phyloP scores from a whole-genome alignment of 2,113 vertebrate genomes.

The Petrocephalus zakoni region DNA sequence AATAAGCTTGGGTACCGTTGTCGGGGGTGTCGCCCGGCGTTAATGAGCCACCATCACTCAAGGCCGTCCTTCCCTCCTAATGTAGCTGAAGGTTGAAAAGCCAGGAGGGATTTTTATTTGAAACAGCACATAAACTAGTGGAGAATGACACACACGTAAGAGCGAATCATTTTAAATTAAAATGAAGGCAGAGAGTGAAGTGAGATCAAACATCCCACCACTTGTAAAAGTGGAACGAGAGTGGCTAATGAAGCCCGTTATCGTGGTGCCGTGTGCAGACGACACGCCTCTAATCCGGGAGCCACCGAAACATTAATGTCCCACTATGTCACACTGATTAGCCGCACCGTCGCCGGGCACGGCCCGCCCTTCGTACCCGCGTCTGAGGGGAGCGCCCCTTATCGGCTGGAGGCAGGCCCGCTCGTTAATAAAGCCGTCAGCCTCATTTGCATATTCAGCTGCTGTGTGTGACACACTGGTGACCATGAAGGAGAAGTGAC shows the following conservation, averaged over 20 bases:
- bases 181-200: neutral
- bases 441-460: slow-evolving; percentile 42
- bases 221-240: slow-evolving; percentile 38
- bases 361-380: slow-evolving; percentile 14
- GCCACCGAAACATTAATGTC: slow-evolving; percentile 29
- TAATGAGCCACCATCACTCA: neutral
- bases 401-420: slow-evolving; percentile 55
- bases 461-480: slow-evolving; percentile 31
- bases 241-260: slow-evolving; percentile 40
- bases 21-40: neutral
- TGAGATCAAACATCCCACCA: slow-evolving; percentile 22
- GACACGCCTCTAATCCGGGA: slow-evolving; percentile 45
- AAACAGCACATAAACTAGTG: neutral
- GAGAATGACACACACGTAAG: neutral
- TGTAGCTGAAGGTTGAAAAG: neutral
- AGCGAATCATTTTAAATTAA: neutral
- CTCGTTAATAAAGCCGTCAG: slow-evolving; percentile 59
- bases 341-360: slow-evolving; percentile 26
- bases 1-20: neutral
- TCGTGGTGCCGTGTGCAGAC: slow-evolving; percentile 29
- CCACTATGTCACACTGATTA: slow-evolving; percentile 38
- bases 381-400: slow-evolving; percentile 39
- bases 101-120: neutral
- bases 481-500: slow-evolving; percentile 25
- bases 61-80: neutral